A percentile compares a stretch with the other conserved stretches of the same genome.
phyloP scores from a whole-genome alignment of 2,113 vertebrate genomes.

The Campylomormyrus numenius region DNA sequence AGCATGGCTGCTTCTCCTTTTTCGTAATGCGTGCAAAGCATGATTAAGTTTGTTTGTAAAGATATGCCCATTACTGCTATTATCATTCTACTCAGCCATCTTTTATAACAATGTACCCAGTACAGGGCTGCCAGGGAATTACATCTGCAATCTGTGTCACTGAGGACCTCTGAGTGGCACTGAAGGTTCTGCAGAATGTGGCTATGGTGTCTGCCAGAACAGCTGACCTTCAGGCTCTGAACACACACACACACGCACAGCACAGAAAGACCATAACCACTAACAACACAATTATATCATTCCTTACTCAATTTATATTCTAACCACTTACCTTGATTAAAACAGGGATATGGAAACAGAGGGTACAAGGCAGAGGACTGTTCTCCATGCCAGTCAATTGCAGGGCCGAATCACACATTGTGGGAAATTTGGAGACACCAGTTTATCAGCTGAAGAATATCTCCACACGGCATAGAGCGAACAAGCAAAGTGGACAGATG shows the following conservation, averaged over 20 bases:
- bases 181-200: not conserved
- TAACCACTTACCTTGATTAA: not conserved
- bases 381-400: not conserved
- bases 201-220: not conserved
- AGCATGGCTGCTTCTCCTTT: not conserved
- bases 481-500: not conserved
- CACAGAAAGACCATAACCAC: not conserved
- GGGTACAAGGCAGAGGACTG: not conserved
- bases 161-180: not conserved
- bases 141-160: not conserved
- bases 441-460: not conserved
- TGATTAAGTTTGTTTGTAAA: not conserved
- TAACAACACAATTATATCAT: not conserved
- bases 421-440: not conserved
- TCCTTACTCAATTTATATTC: not conserved
- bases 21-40: not conserved
- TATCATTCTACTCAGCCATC: not conserved
- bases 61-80: not conserved
- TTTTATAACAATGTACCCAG: not conserved
- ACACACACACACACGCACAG: not conserved
- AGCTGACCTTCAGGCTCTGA: not conserved
- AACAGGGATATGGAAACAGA: not conserved
- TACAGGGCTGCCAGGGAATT: not conserved
- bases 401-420: not conserved
- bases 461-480: not conserved